Conservation (phyloP, 2,888 invertebrate species). For the Epicampocera succincta region DNA sequence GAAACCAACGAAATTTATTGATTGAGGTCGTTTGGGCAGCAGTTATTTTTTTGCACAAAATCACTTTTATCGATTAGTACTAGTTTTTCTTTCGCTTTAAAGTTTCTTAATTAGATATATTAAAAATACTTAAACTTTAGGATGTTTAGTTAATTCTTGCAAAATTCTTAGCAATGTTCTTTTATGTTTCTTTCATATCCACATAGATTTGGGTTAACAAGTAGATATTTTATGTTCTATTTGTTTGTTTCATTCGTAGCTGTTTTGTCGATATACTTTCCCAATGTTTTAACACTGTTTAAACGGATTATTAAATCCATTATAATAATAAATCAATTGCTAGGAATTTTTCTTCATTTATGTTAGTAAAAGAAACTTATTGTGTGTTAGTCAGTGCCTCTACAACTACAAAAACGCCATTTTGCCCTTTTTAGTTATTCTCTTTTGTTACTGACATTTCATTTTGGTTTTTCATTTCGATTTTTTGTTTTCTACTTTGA, state of each 20-base stretch:
- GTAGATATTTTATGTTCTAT: background rate
- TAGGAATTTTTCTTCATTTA: conserved; percentile 39
- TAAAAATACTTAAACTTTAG: background rate
- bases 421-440: conserved; percentile 75
- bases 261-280: background rate
- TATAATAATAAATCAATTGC: conserved; percentile 26
- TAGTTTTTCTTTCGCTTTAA: background rate
- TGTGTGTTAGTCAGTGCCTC: conserved; percentile 34
- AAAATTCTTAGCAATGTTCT: background rate
- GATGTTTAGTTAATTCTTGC: background rate
- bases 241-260: background rate
- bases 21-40: conserved; percentile 45
- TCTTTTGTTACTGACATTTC: conserved; percentile 72
- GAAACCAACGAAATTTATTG: conserved; percentile 47
- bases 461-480: conserved; percentile 57
- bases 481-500: conserved; percentile 59
- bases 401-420: conserved; percentile 75
- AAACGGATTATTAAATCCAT: background rate
- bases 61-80: background rate
- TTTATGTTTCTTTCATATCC: background rate
- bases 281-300: background rate
- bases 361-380: conserved; percentile 6
- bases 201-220: background rate
- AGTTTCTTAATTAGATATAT: background rate
- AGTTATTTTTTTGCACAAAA: conserved; percentile 1